These are phyloP conservation scores for Lottia gigantea DNA, from an alignment of 2,888 invertebrate genomes.

Conservation along the genomic window DNA sequence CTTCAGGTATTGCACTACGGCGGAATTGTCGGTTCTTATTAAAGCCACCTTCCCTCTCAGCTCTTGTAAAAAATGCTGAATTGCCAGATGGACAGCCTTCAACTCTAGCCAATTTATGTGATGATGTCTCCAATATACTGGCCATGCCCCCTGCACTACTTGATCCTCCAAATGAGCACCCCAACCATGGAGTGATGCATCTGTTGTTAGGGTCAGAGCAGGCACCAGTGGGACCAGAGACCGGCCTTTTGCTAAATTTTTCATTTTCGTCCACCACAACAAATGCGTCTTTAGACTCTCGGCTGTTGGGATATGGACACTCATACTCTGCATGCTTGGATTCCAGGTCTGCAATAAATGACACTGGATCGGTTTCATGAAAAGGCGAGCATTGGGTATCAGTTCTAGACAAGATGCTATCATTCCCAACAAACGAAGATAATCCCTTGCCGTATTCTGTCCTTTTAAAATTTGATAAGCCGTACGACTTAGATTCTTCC, in stretches of 20 bases:
- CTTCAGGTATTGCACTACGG: constrained; percentile 12
- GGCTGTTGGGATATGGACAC: not conserved
- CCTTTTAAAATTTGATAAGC: constrained; percentile 2
- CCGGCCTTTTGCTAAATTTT: not conserved
- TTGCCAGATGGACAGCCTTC: constrained; percentile 14
- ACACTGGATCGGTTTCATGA: constrained; percentile 10
- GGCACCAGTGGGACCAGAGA: not conserved
- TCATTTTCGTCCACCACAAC: not conserved
- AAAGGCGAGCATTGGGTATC: constrained; percentile 21
- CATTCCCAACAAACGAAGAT: constrained; percentile 12
- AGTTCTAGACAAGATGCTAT: constrained; percentile 14
- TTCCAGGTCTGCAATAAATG: constrained; percentile 13
- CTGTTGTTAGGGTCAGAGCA: constrained; percentile 9
- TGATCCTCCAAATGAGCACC: constrained; percentile 13
- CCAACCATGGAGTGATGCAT: constrained; percentile 16
- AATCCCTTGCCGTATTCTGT: constrained; percentile 13
- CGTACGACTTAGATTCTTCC: not conserved
- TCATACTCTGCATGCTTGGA: not conserved
- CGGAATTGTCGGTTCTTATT: constrained; percentile 16
- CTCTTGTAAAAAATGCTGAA: constrained; percentile 1
- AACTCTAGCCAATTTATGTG: constrained; percentile 18
- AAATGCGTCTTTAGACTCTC: not conserved
- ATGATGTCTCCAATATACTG: not conserved
- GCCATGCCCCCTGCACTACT: constrained; percentile 16
- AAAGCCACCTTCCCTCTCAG: constrained; percentile 9